Conservation (phyloP, 2,113 vertebrate genomes). For the Mormoops blainvillei region DNA sequence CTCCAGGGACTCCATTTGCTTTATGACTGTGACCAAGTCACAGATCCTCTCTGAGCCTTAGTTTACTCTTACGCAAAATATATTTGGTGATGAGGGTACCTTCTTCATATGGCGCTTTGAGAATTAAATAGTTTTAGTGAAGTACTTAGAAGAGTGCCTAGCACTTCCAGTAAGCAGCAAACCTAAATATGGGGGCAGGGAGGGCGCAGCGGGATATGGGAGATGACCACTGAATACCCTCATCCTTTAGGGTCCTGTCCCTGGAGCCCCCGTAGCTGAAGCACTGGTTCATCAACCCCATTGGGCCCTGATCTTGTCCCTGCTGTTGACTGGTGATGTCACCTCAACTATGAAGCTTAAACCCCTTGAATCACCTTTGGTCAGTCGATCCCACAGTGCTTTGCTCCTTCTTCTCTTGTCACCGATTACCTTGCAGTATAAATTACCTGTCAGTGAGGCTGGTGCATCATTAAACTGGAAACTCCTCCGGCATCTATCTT, state of each 20-base stretch:
- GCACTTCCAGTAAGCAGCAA: not conserved
- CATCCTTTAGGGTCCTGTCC: not conserved
- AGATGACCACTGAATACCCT: not conserved
- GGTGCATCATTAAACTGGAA: not conserved
- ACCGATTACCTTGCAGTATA: not conserved
- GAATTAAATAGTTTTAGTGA: not conserved
- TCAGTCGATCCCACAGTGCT: not conserved
- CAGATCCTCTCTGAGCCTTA: not conserved
- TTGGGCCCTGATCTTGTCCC: not conserved
- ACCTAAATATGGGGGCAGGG: not conserved
- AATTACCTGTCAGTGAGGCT: not conserved
- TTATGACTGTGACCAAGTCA: not conserved
- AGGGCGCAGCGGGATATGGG: not conserved
- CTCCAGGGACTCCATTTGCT: not conserved
- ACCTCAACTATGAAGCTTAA: not conserved
- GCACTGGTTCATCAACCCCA: not conserved
- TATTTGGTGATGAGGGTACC: not conserved
- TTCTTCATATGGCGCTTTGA: not conserved
- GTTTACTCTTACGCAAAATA: not conserved
- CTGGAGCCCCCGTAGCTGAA: not conserved
- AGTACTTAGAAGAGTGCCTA: not conserved
- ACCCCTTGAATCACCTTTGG: not conserved
- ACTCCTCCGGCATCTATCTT: not conserved
- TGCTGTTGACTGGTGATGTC: not conserved
- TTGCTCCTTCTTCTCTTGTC: not conserved